Base-by-base conservation (phyloP, 2,888 invertebrate species). In the Drosophila sordidula region DNA sequence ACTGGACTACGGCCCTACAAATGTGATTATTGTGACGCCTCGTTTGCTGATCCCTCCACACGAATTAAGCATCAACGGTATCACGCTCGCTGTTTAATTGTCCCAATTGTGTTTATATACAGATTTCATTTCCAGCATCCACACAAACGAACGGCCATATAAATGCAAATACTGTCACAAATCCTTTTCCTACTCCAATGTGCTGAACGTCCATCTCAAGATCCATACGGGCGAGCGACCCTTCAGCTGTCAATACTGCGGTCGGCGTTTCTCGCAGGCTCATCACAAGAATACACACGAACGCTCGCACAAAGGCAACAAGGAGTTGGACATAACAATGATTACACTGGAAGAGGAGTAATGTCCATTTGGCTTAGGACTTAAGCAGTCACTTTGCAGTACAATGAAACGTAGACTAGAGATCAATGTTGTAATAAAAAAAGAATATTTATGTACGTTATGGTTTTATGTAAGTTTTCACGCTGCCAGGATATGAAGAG, bases 11-110 rank as follows among this genome's bases (percentile, higher is more conserved):
- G 91, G 1, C 92, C 92, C 0, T 92, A 91, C 52, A 87, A 89
- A 34, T 92, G 92, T 42, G 85, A 89, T 29, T 91, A 75, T 61
- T 92, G 92, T 51, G 78, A 87, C n/a, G 80, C 91, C 4, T 76
- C 89, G 16, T 92, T 92, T 63, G 91, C 90, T 1, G 92, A 92
- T 81, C 91, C 91, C 3, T 92, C 92, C 0, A 92, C 91, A 2
- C 80, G 91, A 8, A 91, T 91, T 3, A 92, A 92, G 66, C 92
- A 92, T 63, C 85, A 91, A 75, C 80, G 92, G 91, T 91, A 69
- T 11, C 9, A 34, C 11, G 12, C 4, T 34, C 2, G 9, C 29
- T 34, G 5, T 0, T 9, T 18, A 8, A 14, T 6, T 14, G 0
- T 4, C 8, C 5, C 4, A 3, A 34, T n/a, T 8, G 3, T 11